Evolutionary conservation across 2,797 vertebrate species (phyloP), one percentile per base, ranked within the genome.

Genomic region (Poecilia wingei): DNA sequence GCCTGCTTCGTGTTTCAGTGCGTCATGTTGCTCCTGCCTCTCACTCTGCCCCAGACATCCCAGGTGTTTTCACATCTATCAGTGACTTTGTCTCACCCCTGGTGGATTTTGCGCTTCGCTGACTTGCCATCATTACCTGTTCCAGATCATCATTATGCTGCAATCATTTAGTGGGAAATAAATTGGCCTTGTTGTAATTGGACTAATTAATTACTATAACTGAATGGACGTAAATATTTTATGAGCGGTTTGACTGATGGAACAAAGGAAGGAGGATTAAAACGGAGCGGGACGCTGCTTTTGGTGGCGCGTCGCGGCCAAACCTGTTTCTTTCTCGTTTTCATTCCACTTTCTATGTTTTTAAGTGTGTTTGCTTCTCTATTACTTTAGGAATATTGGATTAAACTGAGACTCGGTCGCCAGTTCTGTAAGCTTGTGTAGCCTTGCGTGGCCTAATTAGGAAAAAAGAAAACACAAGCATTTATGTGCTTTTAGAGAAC

Each of bases 141-240:
- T 86, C 79, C 82, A 77, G 72, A 87, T 91, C 82, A 85, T 90
- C 87, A 91, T 92, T 89, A 87, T 75, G 71, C 73, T n/a, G 4
- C 84, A 87, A 90, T 90, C 86, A 77, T 82, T 83, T 25, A 36
- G 79, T 69, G 85, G 81, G 86, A 92, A 91, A 89, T 87, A 92
- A 90, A 87, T 83, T 79, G 76, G 78, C 85, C 86, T 79, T 69
- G 77, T 83, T 91, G 89, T 88, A 92, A 91, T 90, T 89, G 83
- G 81, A 81, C 85, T 93, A 91, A 92, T 94, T 92, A 90, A 94
- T 92, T 92, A 84, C 83, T 80, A 83, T 92, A 92, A 93, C 89
- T 84, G 82, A 83, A 89, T 82, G 80, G 76, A 88, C 90, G 86
- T 89, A 88, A 93, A 93, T 92, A 88, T 89, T 86, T 72, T 83